These are phyloP conservation scores for Agriotes lineatus DNA, from an alignment of 2,888 invertebrate species.

Conservation along the genomic window DNA sequence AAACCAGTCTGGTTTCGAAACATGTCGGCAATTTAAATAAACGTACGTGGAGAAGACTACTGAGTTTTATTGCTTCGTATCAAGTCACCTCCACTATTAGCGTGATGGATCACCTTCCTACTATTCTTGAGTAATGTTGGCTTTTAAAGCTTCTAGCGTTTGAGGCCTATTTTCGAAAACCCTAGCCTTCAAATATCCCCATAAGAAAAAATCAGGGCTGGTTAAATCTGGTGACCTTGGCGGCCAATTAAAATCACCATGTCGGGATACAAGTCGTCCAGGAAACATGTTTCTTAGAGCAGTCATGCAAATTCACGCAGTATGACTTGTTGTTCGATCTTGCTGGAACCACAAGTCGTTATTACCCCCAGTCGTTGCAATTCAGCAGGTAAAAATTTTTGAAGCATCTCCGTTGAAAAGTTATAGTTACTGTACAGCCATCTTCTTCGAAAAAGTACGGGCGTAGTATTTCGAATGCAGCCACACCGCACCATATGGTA, in stretches of 20 bases:
- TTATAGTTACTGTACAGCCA: neutral
- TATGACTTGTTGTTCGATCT: constrained; percentile 32
- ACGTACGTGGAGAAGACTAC: too few species aligned
- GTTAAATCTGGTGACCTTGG: constrained; percentile 30
- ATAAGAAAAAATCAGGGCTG: neutral
- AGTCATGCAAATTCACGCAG: constrained; percentile 29
- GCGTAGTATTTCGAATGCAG: too few species aligned
- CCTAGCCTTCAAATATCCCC: constrained; percentile 22
- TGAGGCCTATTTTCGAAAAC: neutral
- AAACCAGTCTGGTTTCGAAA: too few species aligned
- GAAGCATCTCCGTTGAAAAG: neutral
- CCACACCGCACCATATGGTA: too few species aligned
- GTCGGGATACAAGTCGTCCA: constrained; percentile 36
- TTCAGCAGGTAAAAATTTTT: neutral
- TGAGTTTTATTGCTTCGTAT: too few species aligned
- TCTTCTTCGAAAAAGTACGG: constrained; percentile 4
- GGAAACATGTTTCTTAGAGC: constrained; percentile 42
- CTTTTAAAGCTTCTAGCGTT: too few species aligned
- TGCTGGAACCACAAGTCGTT: constrained; percentile 38
- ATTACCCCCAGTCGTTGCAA: constrained; percentile 3
- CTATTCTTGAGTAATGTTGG: too few species aligned
- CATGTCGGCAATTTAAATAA: too few species aligned
- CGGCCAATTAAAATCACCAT: too few species aligned
- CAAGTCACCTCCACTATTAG: too few species aligned
- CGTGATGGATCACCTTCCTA: too few species aligned